A percentile compares a stretch with the other conserved stretches of the same genome.
These are phyloP conservation scores for Tortrix viridana DNA, from an alignment of 2,888 invertebrate species.

Conservation along the genomic window DNA sequence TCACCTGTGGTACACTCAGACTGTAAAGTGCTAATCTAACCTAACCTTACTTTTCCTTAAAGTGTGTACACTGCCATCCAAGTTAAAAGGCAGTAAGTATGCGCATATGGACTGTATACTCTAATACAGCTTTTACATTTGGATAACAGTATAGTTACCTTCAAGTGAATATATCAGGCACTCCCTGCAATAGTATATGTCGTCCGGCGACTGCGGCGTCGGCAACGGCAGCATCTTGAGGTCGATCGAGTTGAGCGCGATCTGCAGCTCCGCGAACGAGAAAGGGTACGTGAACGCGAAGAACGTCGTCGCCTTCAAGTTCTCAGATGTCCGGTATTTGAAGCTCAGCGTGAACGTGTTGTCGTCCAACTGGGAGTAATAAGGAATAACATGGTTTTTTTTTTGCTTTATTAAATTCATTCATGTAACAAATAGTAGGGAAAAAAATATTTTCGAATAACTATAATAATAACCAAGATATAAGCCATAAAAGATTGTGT, in stretches of 20 bases:
- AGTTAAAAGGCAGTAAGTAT: too few species aligned
- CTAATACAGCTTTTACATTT: too few species aligned
- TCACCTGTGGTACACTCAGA: too few species aligned
- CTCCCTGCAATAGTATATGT: slow-evolving; percentile 94
- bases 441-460: too few species aligned
- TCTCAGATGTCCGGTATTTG: slow-evolving; percentile 88
- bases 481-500: too few species aligned
- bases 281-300: slow-evolving; percentile 97
- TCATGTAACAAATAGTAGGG: too few species aligned
- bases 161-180: slow-evolving; percentile 91
- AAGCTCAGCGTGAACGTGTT: slow-evolving; percentile 90
- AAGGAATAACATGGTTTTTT: not conserved
- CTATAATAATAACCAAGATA: too few species aligned
- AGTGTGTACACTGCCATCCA: too few species aligned
- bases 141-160: slow-evolving; percentile 63
- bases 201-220: slow-evolving; percentile 77
- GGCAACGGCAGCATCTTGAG: slow-evolving; percentile 79
- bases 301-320: slow-evolving; percentile 88
- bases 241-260: slow-evolving; percentile 88
- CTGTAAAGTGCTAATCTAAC: too few species aligned
- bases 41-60: too few species aligned
- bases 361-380: slow-evolving; percentile 86
- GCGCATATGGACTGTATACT: too few species aligned
- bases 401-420: too few species aligned
- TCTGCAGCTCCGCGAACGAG: slow-evolving; percentile 92